phyloP scores from a whole-genome alignment of 2,113 vertebrate genomes.

The Erpornis zantholeuca region DNA sequence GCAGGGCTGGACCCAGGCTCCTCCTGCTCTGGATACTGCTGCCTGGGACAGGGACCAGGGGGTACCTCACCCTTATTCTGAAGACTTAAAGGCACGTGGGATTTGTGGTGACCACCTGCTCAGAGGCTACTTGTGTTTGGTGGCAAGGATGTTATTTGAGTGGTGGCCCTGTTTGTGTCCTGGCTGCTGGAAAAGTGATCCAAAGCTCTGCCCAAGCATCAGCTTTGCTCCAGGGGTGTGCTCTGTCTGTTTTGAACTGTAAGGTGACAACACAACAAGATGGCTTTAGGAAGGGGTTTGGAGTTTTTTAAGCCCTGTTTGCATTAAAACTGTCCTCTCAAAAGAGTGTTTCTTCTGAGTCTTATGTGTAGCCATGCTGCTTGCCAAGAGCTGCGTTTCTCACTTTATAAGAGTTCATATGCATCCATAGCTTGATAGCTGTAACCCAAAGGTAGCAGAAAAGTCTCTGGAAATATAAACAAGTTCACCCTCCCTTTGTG shows the following conservation, averaged over 20 bases:
- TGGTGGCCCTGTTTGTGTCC: neutral
- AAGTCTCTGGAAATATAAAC: neutral
- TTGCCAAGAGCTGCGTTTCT: neutral
- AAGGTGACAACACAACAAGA: neutral
- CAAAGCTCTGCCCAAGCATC: accelerated
- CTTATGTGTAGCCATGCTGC: accelerated
- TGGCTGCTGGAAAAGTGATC: neutral
- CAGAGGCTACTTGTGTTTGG: neutral
- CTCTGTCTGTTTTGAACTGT: neutral
- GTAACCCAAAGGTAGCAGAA: neutral
- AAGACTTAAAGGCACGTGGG: neutral
- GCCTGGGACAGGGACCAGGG: neutral
- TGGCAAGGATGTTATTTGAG: accelerated
- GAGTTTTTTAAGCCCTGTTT: neutral
- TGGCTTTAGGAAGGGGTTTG: neutral
- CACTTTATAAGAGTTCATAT: neutral
- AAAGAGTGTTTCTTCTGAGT: neutral
- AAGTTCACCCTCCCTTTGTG: neutral
- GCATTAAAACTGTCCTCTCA: neutral
- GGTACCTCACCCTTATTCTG: neutral
- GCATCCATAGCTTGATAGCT: neutral
- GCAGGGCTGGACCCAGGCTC: neutral
- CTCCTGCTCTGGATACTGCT: neutral
- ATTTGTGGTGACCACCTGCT: neutral
- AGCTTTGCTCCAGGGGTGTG: neutral